Evolutionary conservation across 2,797 vertebrate species (phyloP).

Genomic region (Smutsia temminckii): DNA sequence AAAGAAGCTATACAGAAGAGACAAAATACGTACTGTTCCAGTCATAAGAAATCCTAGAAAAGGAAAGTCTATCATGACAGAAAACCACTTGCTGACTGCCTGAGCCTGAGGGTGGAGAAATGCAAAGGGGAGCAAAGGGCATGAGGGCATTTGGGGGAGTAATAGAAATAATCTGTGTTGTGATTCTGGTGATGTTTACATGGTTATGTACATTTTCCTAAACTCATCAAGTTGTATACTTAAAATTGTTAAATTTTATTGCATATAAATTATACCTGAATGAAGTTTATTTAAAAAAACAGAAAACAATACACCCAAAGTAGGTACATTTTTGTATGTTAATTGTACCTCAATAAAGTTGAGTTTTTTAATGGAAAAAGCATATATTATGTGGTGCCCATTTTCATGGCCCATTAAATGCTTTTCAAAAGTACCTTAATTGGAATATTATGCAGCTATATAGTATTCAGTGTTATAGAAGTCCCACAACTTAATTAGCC

Average conservation of each 20-base stretch:
- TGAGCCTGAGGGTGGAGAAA: neutral
- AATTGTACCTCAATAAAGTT: conserved; percentile 16
- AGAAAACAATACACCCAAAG: neutral
- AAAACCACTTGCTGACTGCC: neutral
- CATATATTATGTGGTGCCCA: neutral
- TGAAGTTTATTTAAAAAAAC: neutral
- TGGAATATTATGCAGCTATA: neutral
- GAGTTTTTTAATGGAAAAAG: conserved; percentile 9
- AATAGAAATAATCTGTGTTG: neutral
- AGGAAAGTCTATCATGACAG: neutral
- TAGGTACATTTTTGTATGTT: neutral
- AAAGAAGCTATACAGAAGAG: neutral
- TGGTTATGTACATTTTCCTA: neutral
- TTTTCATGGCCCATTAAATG: conserved; percentile 39
- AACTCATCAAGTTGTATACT: neutral
- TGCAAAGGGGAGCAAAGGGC: neutral
- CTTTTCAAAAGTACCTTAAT: conserved; percentile 13
- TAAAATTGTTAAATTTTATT: neutral
- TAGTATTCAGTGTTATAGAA: neutral
- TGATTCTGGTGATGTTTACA: neutral
- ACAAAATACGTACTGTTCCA: neutral
- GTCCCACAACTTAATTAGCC: neutral
- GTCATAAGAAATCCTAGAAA: neutral
- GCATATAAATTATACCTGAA: neutral
- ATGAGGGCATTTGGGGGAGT: neutral